Base-by-base conservation (phyloP, 2,888 invertebrate species). In the Steinernema scapterisci region DNA sequence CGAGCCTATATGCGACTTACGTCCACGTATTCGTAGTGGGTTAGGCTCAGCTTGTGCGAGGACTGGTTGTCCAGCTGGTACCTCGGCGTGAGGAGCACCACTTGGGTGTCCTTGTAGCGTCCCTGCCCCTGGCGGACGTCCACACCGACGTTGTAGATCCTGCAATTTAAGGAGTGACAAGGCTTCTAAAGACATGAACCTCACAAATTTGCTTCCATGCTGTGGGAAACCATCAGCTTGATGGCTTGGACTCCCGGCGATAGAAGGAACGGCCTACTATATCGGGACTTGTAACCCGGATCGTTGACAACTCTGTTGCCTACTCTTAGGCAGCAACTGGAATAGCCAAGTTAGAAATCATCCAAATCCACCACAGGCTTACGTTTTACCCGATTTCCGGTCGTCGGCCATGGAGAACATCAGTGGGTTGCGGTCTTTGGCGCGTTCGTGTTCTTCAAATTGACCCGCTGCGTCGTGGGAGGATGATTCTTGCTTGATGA, bases 31-130 rank as follows among this genome's bases (percentile, higher is more conserved):
- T 93, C 94, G 87, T 92, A 92, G 89, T 99, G 97, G 73, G 95
- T 93, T 88, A 97, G 93, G 87, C 94, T 92, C 83, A 99, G 90
- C 73, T 92, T 92, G 82, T 89, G 90, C 3, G 90, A 90, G 0
- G 92, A 94, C 88, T 93, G 92, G 90, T 99, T 99, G 89, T 95
- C 94, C 75, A 97, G 90, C 89, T 95, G 94, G 90, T 93, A 97
- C 81, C 95, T 91, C 46, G 97, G 95, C 19, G 95, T 93, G 83
- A 97, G 91, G 5, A 95, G 95, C 44, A 96, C 93, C 83, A 97
- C 93, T 88, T 93, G 93, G 43, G 97, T 96, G 86, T 93, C 92
- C 9, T 93, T 91, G 90, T 97, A 95, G 83, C 93, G 91, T 48
- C 95, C 95, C 83, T 93, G 91, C 0, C 96, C 97, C 56, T 92